Evolutionary conservation across 2,113 vertebrate species (phyloP).

Genomic region (Cochlearius cochlearius): DNA sequence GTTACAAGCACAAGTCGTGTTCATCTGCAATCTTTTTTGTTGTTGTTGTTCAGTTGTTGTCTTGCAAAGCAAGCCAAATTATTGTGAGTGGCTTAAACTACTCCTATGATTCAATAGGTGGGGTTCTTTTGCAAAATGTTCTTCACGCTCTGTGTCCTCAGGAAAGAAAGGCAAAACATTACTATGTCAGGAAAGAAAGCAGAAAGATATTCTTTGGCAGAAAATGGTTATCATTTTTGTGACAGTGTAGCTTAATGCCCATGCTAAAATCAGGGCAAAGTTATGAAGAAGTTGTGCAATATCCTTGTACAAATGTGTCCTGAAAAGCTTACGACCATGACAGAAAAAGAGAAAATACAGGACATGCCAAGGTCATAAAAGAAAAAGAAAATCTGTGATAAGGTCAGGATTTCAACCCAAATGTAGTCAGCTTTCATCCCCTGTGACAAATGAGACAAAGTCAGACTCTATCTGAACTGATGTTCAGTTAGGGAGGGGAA

Average conservation of each 20-base stretch:
- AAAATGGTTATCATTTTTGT: not conserved
- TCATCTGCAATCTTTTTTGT: not conserved
- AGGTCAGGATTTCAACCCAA: not conserved
- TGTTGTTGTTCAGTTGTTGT: not conserved
- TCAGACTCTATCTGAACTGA: too few species aligned
- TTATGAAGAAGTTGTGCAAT: not conserved
- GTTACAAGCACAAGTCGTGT: rapidly evolving
- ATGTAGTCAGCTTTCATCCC: not conserved
- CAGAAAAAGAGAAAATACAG: not conserved
- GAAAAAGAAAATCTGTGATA: not conserved
- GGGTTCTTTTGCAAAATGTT: not conserved
- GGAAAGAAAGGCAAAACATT: not conserved
- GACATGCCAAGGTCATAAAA: not conserved
- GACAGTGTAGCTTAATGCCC: not conserved
- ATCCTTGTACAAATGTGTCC: not conserved
- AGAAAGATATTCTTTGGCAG: not conserved
- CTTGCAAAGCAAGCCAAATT: too few species aligned
- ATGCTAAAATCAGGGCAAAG: not conserved
- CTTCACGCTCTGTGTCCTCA: not conserved
- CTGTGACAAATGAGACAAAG: not conserved
- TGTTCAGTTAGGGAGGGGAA: not conserved
- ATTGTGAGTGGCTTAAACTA: too few species aligned
- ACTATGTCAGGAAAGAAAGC: not conserved
- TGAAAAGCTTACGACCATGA: rapidly evolving
- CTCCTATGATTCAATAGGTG: too few species aligned